Evolutionary conservation across 1,140 invertebrate genomes (phyloP).

Genomic region (Penaeus indicus): DNA sequence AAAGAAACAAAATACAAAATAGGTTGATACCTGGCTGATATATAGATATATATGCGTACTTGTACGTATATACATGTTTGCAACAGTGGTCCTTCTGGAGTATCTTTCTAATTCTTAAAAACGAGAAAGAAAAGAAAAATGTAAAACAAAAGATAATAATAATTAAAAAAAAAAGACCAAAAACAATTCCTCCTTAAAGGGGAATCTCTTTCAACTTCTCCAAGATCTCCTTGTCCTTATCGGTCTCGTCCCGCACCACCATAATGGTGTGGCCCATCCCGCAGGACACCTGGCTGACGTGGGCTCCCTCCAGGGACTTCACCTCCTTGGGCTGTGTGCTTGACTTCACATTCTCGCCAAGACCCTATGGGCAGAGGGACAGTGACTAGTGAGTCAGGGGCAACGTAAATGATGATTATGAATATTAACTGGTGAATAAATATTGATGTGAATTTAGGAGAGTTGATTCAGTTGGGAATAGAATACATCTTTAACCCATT

Average conservation of each 20-base stretch:
- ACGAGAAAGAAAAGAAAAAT: too few relatives aligned
- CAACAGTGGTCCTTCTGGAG: too few relatives aligned
- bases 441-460: not conserved
- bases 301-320: conserved; percentile 45
- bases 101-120: too few relatives aligned
- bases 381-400: too few relatives aligned
- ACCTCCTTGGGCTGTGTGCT: conserved; percentile 53
- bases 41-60: too few relatives aligned
- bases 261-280: conserved; percentile 53
- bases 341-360: conserved; percentile 47
- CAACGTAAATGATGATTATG: not conserved
- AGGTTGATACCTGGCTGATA: too few relatives aligned
- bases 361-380: conserved; percentile 7
- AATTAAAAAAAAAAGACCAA: too few relatives aligned
- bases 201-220: conserved; percentile 52
- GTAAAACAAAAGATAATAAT: too few relatives aligned
- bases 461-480: too few relatives aligned
- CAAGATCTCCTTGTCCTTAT: conserved; percentile 55
- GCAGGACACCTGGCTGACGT: conserved; percentile 51
- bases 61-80: too few relatives aligned
- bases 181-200: conserved; percentile 5
- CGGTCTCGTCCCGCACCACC: conserved; percentile 47
- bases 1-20: too few relatives aligned
- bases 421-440: not conserved
- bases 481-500: too few relatives aligned